These are phyloP conservation scores for Crotalus adamanteus DNA, from an alignment of 2,797 vertebrate genomes.

Conservation along the genomic window DNA sequence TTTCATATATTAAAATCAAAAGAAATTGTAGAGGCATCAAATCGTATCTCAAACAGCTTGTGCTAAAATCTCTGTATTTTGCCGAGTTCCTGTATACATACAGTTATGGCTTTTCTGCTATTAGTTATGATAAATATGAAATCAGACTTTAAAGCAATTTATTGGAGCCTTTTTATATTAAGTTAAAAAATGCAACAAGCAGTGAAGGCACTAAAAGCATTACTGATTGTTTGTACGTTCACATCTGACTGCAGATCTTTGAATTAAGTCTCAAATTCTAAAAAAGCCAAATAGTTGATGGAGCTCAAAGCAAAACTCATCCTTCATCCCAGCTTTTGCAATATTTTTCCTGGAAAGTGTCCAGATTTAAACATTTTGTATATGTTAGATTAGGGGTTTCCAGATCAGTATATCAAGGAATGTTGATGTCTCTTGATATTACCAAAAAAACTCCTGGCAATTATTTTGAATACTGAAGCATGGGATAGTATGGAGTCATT, in stretches of 20 bases:
- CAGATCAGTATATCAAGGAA: not conserved
- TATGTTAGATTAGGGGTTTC: not conserved
- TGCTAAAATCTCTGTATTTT: constrained; percentile 4
- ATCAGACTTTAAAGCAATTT: constrained; percentile 25
- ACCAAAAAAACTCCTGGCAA: not conserved
- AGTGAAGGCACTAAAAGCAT: constrained; percentile 22
- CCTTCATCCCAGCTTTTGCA: not conserved
- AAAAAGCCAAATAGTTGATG: constrained; percentile 21
- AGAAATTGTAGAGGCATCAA: constrained; percentile 29
- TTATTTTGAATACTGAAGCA: constrained; percentile 8
- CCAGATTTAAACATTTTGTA: not conserved
- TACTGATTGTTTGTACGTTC: constrained; percentile 20
- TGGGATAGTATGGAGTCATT: not conserved
- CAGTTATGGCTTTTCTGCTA: not conserved
- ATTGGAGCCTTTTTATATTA: not conserved
- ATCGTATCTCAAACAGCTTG: constrained; percentile 12
- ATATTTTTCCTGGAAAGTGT: not conserved
- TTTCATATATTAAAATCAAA: constrained; percentile 36
- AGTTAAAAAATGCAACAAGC: not conserved
- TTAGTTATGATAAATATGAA: not conserved
- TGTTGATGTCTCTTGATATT: constrained; percentile 3
- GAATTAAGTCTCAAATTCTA: not conserved
- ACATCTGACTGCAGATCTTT: constrained; percentile 20
- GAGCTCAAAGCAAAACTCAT: not conserved
- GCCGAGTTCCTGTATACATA: not conserved